These are phyloP conservation scores for Corynorhinus townsendii DNA, from an alignment of 2,113 vertebrate genomes.

Conservation along the genomic window DNA sequence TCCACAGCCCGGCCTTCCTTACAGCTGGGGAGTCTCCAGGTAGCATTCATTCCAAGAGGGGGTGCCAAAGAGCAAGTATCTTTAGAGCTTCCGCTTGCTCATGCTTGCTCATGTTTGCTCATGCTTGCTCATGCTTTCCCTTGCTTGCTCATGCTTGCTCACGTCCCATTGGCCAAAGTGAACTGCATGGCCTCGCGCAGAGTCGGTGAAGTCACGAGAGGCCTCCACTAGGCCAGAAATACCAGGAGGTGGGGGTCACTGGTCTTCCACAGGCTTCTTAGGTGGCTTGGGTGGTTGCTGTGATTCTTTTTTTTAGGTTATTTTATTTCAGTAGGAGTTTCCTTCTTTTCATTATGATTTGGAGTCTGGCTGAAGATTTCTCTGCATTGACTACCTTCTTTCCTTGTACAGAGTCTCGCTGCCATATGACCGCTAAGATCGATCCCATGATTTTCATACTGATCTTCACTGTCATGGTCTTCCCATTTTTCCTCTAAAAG, in stretches of 20 bases:
- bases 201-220: no score
- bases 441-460: no score
- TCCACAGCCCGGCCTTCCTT: not conserved
- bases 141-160: not conserved
- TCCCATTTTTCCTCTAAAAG: no score
- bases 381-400: no score
- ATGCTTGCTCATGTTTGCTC: no score
- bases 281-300: not conserved
- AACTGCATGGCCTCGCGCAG: not conserved
- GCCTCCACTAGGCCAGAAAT: not conserved
- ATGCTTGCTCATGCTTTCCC: not conserved
- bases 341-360: no score
- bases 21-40: not conserved
- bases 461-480: no score
- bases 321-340: no score
- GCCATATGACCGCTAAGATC: no score
- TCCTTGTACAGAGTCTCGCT: no score
- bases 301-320: no score
- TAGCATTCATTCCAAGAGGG: not conserved
- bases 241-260: rapidly evolving
- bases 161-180: not conserved
- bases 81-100: rapidly evolving
- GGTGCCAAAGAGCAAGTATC: not conserved
- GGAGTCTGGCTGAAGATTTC: no score
- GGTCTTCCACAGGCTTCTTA: rapidly evolving